Evolutionary conservation across 1,140 invertebrate species (phyloP).

Genomic region (Epicauta chinensis): DNA sequence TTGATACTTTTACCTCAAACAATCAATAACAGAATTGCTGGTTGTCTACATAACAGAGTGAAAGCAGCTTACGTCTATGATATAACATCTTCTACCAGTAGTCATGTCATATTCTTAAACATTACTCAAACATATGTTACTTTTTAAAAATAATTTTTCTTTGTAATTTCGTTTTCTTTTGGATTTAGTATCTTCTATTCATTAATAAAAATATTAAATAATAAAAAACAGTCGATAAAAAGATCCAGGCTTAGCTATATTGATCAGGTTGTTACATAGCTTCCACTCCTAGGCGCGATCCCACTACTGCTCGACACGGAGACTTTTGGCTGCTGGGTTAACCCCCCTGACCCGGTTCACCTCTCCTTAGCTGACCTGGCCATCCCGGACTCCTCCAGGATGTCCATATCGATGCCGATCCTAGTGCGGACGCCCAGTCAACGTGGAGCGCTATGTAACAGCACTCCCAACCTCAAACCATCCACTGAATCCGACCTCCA

Average conservation of each 20-base stretch:
- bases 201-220: too few relatives aligned
- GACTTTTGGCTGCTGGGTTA: constrained; percentile 96
- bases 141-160: too few relatives aligned
- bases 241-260: constrained; percentile 76
- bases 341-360: constrained; percentile 93
- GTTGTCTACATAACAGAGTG: too few relatives aligned
- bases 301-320: constrained; percentile 94
- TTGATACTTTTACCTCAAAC: too few relatives aligned
- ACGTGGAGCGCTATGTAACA: constrained; percentile 61
- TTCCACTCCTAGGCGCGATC: constrained; percentile 93
- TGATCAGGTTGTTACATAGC: constrained; percentile 72
- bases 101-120: too few relatives aligned
- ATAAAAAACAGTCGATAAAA: too few relatives aligned
- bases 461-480: constrained; percentile 80
- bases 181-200: too few relatives aligned
- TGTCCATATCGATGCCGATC: constrained; percentile 89
- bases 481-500: constrained; percentile 80
- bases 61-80: too few relatives aligned
- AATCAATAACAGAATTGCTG: too few relatives aligned
- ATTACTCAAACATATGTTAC: too few relatives aligned
- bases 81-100: too few relatives aligned
- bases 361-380: constrained; percentile 91
- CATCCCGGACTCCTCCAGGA: constrained; percentile 68
- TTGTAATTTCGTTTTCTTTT: too few relatives aligned
- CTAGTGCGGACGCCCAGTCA: constrained; percentile 82